Evolutionary conservation across 2,888 invertebrate genomes (phyloP).

Genomic region (Autographa gamma): DNA sequence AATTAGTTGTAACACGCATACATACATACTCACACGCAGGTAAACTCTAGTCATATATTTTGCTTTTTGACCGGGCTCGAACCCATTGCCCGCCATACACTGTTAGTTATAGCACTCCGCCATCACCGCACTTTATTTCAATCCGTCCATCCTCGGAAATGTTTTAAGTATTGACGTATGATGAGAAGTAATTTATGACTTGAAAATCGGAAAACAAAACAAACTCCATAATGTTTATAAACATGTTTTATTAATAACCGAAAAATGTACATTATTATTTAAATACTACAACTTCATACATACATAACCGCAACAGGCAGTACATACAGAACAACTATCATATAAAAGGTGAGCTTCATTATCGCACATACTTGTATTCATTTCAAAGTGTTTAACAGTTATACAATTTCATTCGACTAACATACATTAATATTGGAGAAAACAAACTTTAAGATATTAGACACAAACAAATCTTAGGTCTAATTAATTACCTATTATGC

Average conservation of each 20-base stretch:
- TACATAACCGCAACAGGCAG: constrained; percentile 78
- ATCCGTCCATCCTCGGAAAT: too few relatives aligned
- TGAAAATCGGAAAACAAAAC: constrained; percentile 14
- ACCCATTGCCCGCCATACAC: background rate
- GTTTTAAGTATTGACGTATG: too few relatives aligned
- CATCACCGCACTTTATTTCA: too few relatives aligned
- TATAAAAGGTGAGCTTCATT: constrained; percentile 36
- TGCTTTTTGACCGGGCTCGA: background rate
- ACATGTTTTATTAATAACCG: constrained; percentile 86
- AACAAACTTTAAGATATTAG: constrained; percentile 21
- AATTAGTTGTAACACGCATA: too few relatives aligned
- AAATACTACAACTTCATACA: constrained; percentile 84
- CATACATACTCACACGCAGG: too few relatives aligned
- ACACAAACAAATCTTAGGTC: constrained; percentile 26
- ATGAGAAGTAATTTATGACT: background rate
- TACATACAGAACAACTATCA: constrained; percentile 57
- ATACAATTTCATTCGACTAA: constrained; percentile 19
- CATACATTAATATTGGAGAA: constrained; percentile 6
- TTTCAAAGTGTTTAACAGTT: constrained; percentile 11
- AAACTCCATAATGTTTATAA: constrained; percentile 72
- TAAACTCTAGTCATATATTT: background rate
- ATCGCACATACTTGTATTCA: constrained; percentile 1
- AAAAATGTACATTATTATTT: constrained; percentile 85
- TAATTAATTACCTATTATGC: constrained; percentile 43
- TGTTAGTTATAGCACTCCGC: background rate